A percentile compares a stretch with the other conserved stretches of the same genome.
Conservation (phyloP, 2,113 vertebrate genomes). For the Takifugu bimaculatus region DNA sequence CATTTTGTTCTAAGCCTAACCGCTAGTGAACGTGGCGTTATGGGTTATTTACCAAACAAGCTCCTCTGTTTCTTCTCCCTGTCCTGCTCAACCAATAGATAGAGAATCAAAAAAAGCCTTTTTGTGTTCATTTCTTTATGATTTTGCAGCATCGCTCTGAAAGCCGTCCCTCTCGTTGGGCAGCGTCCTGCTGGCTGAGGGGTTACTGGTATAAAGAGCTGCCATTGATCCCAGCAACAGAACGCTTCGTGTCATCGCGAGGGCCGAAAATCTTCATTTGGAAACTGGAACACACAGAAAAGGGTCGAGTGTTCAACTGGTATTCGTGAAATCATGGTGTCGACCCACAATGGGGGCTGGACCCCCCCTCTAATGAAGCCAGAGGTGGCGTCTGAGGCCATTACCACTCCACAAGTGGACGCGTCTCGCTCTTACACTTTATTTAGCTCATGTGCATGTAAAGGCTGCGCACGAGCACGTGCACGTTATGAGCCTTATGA, state of each 20-base stretch:
- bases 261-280: constrained; percentile 81
- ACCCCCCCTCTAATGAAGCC: constrained; percentile 72
- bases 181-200: constrained; percentile 65
- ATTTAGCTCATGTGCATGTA: constrained; percentile 44
- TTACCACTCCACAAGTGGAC: constrained; percentile 62
- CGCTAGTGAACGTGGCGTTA: constrained; percentile 44
- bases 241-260: constrained; percentile 75
- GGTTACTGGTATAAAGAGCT: constrained; percentile 80
- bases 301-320: constrained; percentile 70
- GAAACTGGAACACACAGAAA: constrained; percentile 76
- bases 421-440: constrained; percentile 68
- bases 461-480: constrained; percentile 8
- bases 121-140: constrained; percentile 66
- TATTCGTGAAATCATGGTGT: constrained; percentile 77
- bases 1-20: constrained; percentile 56
- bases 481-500: constrained; percentile 17
- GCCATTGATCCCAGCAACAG: constrained; percentile 77
- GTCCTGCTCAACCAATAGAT: constrained; percentile 37
- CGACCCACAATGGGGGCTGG: constrained; percentile 74
- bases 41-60: constrained; percentile 58
- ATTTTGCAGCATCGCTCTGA: constrained; percentile 71
- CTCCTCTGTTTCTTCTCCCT: constrained; percentile 21
- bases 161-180: constrained; percentile 66
- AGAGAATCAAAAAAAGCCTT: constrained; percentile 59
- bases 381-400: constrained; percentile 75